phyloP scores from a whole-genome alignment of 2,888 invertebrate genomes.

The Podabrus alpinus region DNA sequence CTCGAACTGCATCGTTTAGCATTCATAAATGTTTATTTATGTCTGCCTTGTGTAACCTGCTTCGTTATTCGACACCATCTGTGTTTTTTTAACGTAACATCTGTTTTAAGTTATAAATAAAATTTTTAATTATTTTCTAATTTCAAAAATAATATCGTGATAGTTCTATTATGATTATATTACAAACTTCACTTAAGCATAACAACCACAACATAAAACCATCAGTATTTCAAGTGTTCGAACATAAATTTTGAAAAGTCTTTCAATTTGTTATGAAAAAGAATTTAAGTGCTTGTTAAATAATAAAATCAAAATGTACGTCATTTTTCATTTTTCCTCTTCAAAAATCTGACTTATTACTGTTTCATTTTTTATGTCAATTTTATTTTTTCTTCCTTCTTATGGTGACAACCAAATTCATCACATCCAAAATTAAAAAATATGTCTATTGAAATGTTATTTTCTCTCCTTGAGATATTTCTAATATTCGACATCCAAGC shows the following conservation, averaged over 20 bases:
- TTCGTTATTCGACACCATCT: constrained; percentile 26
- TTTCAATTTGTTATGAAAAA: neutral
- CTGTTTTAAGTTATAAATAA: constrained; percentile 3
- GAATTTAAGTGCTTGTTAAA: neutral
- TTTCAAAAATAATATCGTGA: neutral
- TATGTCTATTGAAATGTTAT: too few relatives aligned
- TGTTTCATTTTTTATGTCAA: neutral
- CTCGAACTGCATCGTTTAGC: constrained; percentile 30
- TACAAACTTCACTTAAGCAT: neutral
- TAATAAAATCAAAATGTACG: neutral
- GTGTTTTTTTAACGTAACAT: constrained; percentile 21
- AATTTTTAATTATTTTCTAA: neutral
- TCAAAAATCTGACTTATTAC: neutral
- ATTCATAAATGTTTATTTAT: constrained; percentile 32
- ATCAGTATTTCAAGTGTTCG: neutral
- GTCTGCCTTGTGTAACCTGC: constrained; percentile 27
- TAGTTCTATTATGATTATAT: neutral
- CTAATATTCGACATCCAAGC: too few relatives aligned
- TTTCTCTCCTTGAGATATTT: too few relatives aligned
- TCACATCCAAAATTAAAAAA: neutral
- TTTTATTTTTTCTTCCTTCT: neutral
- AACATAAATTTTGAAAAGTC: neutral
- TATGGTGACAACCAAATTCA: neutral
- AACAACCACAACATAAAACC: neutral
- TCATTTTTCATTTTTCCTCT: neutral